Percentiles rank a stretch among this genome's conserved stretches.
These are phyloP conservation scores for Hydropotes inermis DNA, from an alignment of 2,113 vertebrate genomes.

Conservation along the genomic window DNA sequence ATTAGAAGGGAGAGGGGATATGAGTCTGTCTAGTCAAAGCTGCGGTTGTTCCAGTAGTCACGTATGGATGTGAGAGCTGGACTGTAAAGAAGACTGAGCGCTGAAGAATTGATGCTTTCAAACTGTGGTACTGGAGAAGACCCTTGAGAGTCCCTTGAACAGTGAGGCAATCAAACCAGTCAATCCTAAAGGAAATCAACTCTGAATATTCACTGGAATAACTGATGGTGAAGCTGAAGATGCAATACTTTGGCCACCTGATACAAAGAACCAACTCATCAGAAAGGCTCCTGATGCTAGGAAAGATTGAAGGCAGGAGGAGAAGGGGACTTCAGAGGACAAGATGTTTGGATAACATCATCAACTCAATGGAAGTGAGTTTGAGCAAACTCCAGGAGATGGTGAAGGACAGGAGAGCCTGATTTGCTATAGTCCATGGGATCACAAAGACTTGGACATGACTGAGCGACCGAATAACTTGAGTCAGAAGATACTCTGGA, in stretches of 20 bases:
- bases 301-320: neutral
- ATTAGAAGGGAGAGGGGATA: neutral
- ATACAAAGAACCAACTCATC: neutral
- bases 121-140: neutral
- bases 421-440: neutral
- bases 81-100: neutral
- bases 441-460: accelerated
- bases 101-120: neutral
- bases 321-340: neutral
- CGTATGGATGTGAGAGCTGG: neutral
- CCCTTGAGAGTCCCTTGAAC: neutral
- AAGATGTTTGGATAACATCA: neutral
- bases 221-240: neutral
- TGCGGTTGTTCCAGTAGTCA: neutral
- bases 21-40: neutral
- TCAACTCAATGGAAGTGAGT: neutral
- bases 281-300: neutral
- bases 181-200: neutral
- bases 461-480: neutral
- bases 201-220: neutral
- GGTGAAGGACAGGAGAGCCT: neutral
- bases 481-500: neutral
- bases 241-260: neutral
- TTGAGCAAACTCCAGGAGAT: neutral
- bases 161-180: neutral